phyloP scores from a whole-genome alignment of 2,888 invertebrate genomes.

The Pseudanteris insignis region DNA sequence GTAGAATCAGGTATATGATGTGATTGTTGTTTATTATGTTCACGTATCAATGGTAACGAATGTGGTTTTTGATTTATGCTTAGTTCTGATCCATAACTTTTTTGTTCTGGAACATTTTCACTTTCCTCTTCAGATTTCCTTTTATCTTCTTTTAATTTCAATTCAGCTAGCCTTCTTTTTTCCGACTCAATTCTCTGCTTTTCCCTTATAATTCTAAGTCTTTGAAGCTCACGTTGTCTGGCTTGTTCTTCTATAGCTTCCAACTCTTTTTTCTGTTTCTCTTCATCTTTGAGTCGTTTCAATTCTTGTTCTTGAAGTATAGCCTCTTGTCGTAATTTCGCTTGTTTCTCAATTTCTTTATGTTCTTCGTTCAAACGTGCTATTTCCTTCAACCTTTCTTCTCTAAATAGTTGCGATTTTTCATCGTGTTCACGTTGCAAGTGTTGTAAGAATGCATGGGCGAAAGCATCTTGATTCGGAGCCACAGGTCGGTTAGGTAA shows the following conservation, averaged over 20 bases:
- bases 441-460: conserved; percentile 58
- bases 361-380: conserved; percentile 56
- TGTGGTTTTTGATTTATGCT: conserved; percentile 37
- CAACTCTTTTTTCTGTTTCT: conserved; percentile 57
- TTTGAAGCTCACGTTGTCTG: conserved; percentile 56
- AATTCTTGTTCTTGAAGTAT: conserved; percentile 55
- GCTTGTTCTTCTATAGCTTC: conserved; percentile 57
- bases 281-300: conserved; percentile 55
- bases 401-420: conserved; percentile 54
- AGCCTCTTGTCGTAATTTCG: conserved; percentile 51
- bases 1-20: conserved; percentile 53
- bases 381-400: conserved; percentile 58
- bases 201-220: conserved; percentile 55
- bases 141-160: conserved; percentile 53
- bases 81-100: conserved; percentile 16
- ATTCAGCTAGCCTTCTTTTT: conserved; percentile 49
- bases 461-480: conserved; percentile 50
- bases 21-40: conserved; percentile 50
- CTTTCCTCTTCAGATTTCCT: conserved; percentile 25
- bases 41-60: conserved; percentile 50
- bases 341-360: conserved; percentile 56
- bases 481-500: conserved; percentile 24
- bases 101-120: conserved; percentile 13
- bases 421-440: conserved; percentile 58
- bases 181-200: conserved; percentile 56